phyloP scores from a whole-genome alignment of 2,113 vertebrate species.

The Hiodon alosoides region DNA sequence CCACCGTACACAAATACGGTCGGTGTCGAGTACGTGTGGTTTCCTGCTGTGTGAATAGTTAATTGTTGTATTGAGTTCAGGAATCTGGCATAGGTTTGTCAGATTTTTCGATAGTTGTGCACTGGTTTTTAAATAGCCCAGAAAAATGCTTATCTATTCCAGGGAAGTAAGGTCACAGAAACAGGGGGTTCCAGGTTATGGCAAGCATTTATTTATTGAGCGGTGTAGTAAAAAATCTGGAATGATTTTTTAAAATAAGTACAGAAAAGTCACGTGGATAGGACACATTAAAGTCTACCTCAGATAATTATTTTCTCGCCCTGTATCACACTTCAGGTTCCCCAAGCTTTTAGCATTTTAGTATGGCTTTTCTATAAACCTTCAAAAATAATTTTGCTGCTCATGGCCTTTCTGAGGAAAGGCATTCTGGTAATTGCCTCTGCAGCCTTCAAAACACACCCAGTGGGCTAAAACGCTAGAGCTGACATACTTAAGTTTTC shows the following conservation, averaged over 20 bases:
- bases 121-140: too few species aligned
- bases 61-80: too few species aligned
- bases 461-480: not conserved
- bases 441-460: not conserved
- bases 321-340: not conserved
- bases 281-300: not conserved
- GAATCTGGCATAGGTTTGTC: too few species aligned
- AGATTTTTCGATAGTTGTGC: too few species aligned
- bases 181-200: not conserved
- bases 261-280: not conserved
- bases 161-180: not conserved
- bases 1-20: too few species aligned
- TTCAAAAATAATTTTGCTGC: not conserved
- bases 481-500: not conserved
- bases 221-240: conserved; percentile 5
- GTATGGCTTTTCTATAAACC: not conserved
- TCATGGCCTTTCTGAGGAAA: not conserved
- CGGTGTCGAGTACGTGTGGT: too few species aligned
- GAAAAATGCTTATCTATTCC: too few species aligned
- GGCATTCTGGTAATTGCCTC: too few species aligned
- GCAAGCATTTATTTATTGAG: conserved; percentile 8
- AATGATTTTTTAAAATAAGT: conserved; percentile 5
- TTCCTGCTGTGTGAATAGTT: too few species aligned
- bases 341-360: not conserved
- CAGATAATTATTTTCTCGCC: not conserved